Evolutionary conservation across 2,113 vertebrate genomes (phyloP), one percentile per base, ranked within the genome.

Genomic region (Aleadryas rufinucha): DNA sequence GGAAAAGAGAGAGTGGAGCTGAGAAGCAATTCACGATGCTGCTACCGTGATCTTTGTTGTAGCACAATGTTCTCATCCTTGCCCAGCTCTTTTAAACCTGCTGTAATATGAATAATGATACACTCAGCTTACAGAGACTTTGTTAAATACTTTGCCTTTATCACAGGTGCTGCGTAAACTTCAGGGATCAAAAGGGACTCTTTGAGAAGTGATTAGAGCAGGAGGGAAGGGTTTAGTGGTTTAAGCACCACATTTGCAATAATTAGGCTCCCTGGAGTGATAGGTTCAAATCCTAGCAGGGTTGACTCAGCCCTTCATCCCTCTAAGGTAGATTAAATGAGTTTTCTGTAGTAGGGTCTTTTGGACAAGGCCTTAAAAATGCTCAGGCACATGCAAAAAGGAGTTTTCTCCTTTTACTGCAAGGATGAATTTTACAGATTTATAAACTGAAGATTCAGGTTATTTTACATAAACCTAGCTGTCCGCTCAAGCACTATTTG

Each of bases 161-260:
- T 79, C 70, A 31, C 39, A 93, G 96, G 95, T 81, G 87, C 66
- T 75, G 71, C 2, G 17, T 57, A 95, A 95, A 85, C 76, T 96
- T 78, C 8, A 2, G 64, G 82, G 87, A 74, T 92, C 94, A 97
- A 96, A 95, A 66, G 19, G 56, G 74, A 39, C 65, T 90, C 66
- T 96, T 96, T 94, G 87, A 90, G 88, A 94, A 95, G 68, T 93
- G 95, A 96, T 97, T 97, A 96, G 97, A 96, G 49, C 90, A 66
- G 83, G 84, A 93, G 87, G 47, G 61, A 87, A 89, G 45, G 74
- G 69, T 91, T 95, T 90, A 79, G 69, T 79, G 63, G 74, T 71
- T 65, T 66, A 87, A 92, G 49, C 15, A 0, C 45, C 93, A 79
- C 66, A 68, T 96, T 95, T 95, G 65, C 83, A 92, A 71, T 96